Conservation (phyloP, 2,888 invertebrate species). For the Xestia rhomboidea region DNA sequence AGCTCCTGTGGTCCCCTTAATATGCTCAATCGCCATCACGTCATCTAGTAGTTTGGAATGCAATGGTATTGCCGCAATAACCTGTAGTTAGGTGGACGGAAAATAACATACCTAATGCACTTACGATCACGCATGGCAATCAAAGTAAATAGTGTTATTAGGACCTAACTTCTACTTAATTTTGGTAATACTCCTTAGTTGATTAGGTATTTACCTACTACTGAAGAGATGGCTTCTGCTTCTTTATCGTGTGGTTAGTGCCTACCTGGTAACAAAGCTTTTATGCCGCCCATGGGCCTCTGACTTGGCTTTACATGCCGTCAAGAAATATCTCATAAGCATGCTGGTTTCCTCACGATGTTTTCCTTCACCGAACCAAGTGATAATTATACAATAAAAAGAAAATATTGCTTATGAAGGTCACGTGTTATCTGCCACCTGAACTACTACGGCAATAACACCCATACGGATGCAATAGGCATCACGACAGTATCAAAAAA, state of each 20-base stretch:
- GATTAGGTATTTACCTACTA: background rate
- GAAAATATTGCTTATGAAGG: background rate
- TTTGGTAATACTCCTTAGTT: no score
- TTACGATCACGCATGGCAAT: background rate
- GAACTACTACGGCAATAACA: background rate
- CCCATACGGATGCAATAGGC: background rate
- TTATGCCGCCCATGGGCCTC: no score
- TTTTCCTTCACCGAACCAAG: no score
- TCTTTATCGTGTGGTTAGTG: no score
- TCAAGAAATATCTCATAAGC: no score
- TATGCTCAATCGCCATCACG: background rate
- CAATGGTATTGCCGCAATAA: slow-evolving; percentile 11
- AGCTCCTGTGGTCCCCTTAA: no score
- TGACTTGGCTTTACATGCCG: no score
- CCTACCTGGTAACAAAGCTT: no score
- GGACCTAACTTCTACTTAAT: background rate
- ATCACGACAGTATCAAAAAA: no score
- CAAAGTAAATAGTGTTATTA: background rate
- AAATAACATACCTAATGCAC: slow-evolving; percentile 2
- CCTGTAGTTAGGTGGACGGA: background rate
- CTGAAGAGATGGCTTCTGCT: background rate
- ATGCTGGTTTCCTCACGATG: no score
- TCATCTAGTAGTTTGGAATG: background rate
- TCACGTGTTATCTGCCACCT: background rate
- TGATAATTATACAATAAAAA: no score